Percentiles rank a stretch among this genome's conserved stretches.
Evolutionary conservation across 2,113 vertebrate species (phyloP).

Genomic region (Lepisosteus oculatus): DNA sequence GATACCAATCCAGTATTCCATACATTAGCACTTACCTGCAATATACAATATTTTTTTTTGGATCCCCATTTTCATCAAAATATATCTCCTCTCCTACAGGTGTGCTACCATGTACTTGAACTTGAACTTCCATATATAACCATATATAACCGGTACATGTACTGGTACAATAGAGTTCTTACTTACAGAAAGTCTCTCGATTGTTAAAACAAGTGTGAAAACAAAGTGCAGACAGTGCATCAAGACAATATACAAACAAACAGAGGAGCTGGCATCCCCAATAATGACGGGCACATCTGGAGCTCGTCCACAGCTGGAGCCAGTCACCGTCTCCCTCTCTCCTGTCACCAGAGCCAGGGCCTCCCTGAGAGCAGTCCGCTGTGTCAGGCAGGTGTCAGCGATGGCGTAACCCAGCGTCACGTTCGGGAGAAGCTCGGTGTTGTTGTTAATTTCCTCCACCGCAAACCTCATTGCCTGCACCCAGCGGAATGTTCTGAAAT

Average conservation of each 20-base stretch:
- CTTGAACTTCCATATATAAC: too few relatives aligned
- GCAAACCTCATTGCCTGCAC: constrained; percentile 47
- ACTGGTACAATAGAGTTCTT: too few relatives aligned
- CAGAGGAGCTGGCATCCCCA: constrained; percentile 41
- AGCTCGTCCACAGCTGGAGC: constrained; percentile 15
- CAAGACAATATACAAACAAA: too few relatives aligned
- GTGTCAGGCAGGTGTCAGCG: constrained; percentile 50
- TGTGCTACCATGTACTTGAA: constrained; percentile 48
- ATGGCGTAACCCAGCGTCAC: constrained; percentile 47
- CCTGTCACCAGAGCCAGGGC: too few relatives aligned
- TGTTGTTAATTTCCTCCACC: constrained; percentile 53
- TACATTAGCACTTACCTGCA: too few relatives aligned
- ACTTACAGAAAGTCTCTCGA: too few relatives aligned
- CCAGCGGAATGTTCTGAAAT: constrained; percentile 46
- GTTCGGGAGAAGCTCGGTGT: constrained; percentile 38
- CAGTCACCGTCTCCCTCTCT: too few relatives aligned
- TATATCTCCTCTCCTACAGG: constrained; percentile 41
- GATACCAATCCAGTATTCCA: too few relatives aligned
- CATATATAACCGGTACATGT: too few relatives aligned
- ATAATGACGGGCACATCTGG: constrained; percentile 42
- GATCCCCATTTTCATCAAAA: constrained; percentile 52
- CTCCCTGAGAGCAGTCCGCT: too few relatives aligned
- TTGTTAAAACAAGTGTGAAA: too few relatives aligned
- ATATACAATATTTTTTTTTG: background rate
- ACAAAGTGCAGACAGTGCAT: too few relatives aligned